phyloP scores from a whole-genome alignment of 2,113 vertebrate genomes.

The Bos javanicus region DNA sequence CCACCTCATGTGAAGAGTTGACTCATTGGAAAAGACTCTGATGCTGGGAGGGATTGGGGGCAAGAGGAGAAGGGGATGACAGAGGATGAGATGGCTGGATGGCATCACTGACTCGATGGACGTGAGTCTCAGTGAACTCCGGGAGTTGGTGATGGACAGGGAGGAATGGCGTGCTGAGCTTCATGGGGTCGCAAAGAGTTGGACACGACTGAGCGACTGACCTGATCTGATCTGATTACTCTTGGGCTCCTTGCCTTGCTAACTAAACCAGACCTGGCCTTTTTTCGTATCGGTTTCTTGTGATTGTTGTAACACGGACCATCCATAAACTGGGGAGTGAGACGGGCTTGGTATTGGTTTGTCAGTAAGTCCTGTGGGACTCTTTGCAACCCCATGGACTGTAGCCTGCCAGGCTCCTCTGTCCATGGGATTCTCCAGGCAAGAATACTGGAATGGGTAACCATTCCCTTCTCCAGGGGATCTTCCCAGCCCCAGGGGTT shows the following conservation, averaged over 20 bases:
- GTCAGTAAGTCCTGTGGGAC: accelerated
- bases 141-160: too few relatives aligned
- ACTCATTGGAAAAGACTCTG: too few relatives aligned
- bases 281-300: accelerated
- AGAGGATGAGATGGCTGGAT: too few relatives aligned
- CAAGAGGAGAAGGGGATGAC: too few relatives aligned
- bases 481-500: not conserved
- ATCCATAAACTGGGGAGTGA: not conserved
- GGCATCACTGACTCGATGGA: too few relatives aligned
- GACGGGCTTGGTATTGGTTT: not conserved
- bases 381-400: not conserved
- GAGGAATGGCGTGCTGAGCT: too few relatives aligned
- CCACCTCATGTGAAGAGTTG: too few relatives aligned
- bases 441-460: not conserved
- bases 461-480: not conserved
- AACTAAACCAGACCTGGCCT: not conserved
- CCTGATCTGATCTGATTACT: too few relatives aligned
- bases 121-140: too few relatives aligned
- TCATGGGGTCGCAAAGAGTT: too few relatives aligned
- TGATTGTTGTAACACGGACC: not conserved
- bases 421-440: not conserved
- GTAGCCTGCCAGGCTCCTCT: accelerated
- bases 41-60: too few relatives aligned
- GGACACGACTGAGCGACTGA: too few relatives aligned
- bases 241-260: not conserved